Evolutionary conservation across 2,888 invertebrate genomes (phyloP), one percentile per base, ranked within the genome.

Genomic region (Panzeria rudis): DNA sequence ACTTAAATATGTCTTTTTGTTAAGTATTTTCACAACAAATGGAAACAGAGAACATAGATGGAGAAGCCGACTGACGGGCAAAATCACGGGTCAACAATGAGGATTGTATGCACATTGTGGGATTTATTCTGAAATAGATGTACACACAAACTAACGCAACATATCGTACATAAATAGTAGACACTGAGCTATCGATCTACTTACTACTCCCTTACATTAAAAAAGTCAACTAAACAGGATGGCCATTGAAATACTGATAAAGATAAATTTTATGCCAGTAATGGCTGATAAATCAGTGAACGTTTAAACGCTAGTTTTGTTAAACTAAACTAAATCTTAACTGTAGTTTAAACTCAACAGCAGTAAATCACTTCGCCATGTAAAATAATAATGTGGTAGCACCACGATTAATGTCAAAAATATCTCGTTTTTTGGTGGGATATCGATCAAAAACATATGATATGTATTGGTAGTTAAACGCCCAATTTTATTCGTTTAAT

Each of bases 61-160:
- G 47, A 11, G 52, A 61, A 44, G 29, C 64, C 23, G 25, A 44
- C 38, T 64, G 56, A 69, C 62, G 23, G 44, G 54, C 50, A 56
- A 59, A 2, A 29, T 15, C n/a, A 61, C 35, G 66, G 71, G 71
- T 76, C 69, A 69, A 64, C 47, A 81, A 52, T 59, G 23, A 41
- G 23, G 54, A 69, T 47, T 80, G 76, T 41, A 47, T 64, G 38
- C 75, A 80, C 25, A 72, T 73, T 75, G 75, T 83, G 76, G 61
- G 79, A 80, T 50, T 66, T 68, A 25, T 72, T 73, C 35, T 17
- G 11, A 61, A 61, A 52, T 13, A 38, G 2, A 9, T 20, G 20
- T 8, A 38, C 2, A 71, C 29, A 20, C 59, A 61, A 47, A 68
- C 25, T n/a, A 11, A 38, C n/a, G 6, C 13, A 17, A 20, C 11